phyloP scores from a whole-genome alignment of 2,797 vertebrate species.

The Acridotheres tristis region DNA sequence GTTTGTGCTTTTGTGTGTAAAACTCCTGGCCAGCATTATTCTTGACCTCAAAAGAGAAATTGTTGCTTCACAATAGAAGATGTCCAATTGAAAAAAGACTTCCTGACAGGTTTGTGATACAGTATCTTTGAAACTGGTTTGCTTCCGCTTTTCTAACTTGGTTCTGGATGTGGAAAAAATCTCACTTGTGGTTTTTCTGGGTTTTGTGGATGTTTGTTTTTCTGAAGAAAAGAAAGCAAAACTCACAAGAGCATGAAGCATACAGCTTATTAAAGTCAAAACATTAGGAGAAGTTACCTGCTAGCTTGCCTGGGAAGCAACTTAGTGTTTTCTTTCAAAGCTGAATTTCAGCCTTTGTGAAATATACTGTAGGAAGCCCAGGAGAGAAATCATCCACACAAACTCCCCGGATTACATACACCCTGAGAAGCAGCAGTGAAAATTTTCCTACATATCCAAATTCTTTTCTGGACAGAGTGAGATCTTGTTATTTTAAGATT shows the following conservation, averaged over 20 bases:
- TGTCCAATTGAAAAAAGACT: slow-evolving; percentile 15
- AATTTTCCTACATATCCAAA: neutral
- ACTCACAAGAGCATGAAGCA: neutral
- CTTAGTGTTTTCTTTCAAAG: neutral
- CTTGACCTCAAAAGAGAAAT: neutral
- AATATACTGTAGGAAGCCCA: neutral
- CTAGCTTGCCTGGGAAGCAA: neutral
- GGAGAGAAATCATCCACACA: neutral
- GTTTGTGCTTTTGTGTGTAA: too few relatives aligned
- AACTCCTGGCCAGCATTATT: neutral
- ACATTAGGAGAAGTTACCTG: neutral
- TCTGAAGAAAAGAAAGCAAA: slow-evolving; percentile 38
- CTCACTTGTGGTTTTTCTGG: neutral
- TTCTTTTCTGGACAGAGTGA: neutral
- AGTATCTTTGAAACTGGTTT: slow-evolving; percentile 33
- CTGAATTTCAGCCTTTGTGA: neutral
- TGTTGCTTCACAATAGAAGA: neutral
- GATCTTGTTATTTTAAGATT: neutral
- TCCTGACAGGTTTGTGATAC: slow-evolving; percentile 46
- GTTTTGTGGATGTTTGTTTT: neutral
- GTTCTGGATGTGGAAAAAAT: slow-evolving; percentile 38
- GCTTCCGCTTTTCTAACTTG: slow-evolving; percentile 51
- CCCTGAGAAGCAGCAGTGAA: neutral
- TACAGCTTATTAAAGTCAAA: slow-evolving; percentile 29
- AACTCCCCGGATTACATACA: neutral